Evolutionary conservation across 2,797 vertebrate species (phyloP), one percentile per base, ranked within the genome.

Genomic region (Coregonus ussuriensis): DNA sequence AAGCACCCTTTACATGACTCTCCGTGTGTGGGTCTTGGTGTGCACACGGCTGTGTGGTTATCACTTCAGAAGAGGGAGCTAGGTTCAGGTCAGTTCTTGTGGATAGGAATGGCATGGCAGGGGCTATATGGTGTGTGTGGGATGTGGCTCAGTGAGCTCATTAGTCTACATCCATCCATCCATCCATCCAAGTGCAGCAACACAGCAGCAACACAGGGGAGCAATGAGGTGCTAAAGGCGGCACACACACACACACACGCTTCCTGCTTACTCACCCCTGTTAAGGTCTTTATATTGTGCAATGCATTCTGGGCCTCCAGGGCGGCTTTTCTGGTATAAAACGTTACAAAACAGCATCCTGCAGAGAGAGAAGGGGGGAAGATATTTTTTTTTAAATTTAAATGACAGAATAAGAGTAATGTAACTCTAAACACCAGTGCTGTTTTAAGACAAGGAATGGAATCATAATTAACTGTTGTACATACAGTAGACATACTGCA

Each of bases 281-380:
- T 96, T 98, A 98, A 97, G 94, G 97, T 99, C 96, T 99, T 99
- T 96, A 98, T 98, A 96, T 99, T 98, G 96, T 99, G 97, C 95
- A 98, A 95, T 91, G 97, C 97, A 95, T 98, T 99, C 96, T 99
- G 97, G 94, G 97, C 97, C 92, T 98, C 97, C 93, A 98, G 96
- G 95, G 97, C 97, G 90, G 97, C 97, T 96, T 99, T 99, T 95
- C 97, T 96, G 92, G 97, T 99, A 97, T 98, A 99, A 98, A 98
- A 99, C 89, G 97, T 99, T 95, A 99, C 97, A 96, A 99, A 99
- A 98, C 97, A 99, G 97, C 97, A 99, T 95, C 97, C 97, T 99
- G 95, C 86, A 90, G 87, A 90, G 52, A 78, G 53, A 51, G 69
- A 80, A 81, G 85, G 6, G 74, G 76, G 77, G 63, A 82, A 52